A percentile compares a stretch with the other conserved stretches of the same genome.
Evolutionary conservation across 2,888 invertebrate species (phyloP).

Genomic region (Polia nebulosa): DNA sequence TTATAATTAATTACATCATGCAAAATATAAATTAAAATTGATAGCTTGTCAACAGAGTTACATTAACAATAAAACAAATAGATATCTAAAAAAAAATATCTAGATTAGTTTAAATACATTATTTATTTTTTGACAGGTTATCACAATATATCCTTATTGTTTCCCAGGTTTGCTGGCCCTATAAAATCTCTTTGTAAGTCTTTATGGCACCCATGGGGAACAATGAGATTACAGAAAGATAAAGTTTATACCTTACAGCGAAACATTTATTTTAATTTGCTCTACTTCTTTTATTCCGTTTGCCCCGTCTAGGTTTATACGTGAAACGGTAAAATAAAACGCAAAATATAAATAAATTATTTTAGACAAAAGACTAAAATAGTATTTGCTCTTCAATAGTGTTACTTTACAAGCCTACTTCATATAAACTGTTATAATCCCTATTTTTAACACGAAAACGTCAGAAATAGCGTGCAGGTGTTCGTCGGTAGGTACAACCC

Average conservation of each 20-base stretch:
- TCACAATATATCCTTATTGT: constrained; percentile 14
- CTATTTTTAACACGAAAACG: constrained; percentile 38
- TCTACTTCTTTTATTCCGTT: not conserved
- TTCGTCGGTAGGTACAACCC: constrained; percentile 33
- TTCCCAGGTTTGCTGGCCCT: constrained; percentile 1
- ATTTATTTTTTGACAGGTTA: not conserved
- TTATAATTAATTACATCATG: too few relatives aligned
- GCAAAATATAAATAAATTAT: constrained; percentile 52
- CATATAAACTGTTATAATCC: constrained; percentile 23
- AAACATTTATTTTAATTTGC: constrained; percentile 46
- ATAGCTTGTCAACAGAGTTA: too few relatives aligned
- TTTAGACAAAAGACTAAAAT: constrained; percentile 14
- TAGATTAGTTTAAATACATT: not conserved
- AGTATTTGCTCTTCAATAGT: constrained; percentile 18
- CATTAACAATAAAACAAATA: too few relatives aligned
- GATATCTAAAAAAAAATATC: too few relatives aligned
- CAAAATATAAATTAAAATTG: too few relatives aligned
- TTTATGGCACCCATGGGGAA: constrained; percentile 23
- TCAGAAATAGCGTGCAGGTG: constrained; percentile 39
- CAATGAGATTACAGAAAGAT: constrained; percentile 25
- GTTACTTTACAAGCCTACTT: constrained; percentile 12
- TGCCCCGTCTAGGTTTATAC: not conserved
- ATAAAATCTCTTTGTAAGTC: constrained; percentile 19
- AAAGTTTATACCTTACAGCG: constrained; percentile 22
- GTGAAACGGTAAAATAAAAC: constrained; percentile 28